Conservation (phyloP, 2,797 vertebrate species). For the Nasua narica region DNA sequence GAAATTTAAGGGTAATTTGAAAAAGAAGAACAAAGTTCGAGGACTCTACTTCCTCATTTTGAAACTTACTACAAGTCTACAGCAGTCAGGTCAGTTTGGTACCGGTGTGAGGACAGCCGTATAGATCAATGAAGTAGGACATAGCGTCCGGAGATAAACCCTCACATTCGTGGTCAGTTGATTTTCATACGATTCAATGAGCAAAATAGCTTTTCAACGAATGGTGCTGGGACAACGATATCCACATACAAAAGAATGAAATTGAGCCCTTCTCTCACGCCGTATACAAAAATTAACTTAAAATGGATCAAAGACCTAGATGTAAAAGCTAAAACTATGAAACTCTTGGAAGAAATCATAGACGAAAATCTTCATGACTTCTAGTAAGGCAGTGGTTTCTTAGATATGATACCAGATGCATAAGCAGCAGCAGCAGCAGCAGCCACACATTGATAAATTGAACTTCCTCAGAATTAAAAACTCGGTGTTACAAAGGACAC, state of each 20-base stretch:
- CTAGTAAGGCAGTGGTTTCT: background rate
- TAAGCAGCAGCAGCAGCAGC: background rate
- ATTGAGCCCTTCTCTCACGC: background rate
- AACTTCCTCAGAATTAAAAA: background rate
- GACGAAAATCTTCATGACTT: background rate
- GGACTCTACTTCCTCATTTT: background rate
- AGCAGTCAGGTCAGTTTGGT: background rate
- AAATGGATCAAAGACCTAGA: background rate
- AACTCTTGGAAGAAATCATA: background rate
- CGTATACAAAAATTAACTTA: background rate
- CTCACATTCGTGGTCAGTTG: background rate
- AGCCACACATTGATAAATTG: background rate
- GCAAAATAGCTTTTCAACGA: background rate
- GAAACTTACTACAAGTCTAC: background rate
- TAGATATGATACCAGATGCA: background rate
- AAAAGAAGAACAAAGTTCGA: slow-evolving; percentile 6
- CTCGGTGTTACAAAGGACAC: background rate
- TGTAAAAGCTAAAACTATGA: background rate
- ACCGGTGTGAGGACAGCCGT: background rate
- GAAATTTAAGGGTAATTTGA: slow-evolving; percentile 27
- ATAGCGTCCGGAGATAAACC: slow-evolving; percentile 1
- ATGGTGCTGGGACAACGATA: background rate
- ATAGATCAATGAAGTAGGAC: background rate
- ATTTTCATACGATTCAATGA: background rate
- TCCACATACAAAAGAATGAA: background rate